Evolutionary conservation across 2,113 vertebrate genomes (phyloP).

Genomic region (Pelusios castaneus): DNA sequence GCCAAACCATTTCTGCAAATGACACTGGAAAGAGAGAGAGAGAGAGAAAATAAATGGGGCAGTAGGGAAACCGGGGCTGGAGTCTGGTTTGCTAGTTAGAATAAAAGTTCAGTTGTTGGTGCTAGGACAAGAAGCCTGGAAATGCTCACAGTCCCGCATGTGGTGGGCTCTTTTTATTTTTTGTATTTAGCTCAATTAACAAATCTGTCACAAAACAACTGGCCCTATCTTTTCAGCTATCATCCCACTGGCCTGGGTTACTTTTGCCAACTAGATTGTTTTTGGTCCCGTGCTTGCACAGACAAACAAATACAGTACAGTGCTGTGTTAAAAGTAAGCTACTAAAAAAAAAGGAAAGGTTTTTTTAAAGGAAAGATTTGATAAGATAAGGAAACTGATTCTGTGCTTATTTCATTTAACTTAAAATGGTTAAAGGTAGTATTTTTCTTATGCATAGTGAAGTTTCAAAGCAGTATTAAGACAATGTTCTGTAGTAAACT

Average conservation of each 20-base stretch:
- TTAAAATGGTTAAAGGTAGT: too few relatives aligned
- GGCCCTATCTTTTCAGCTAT: neutral
- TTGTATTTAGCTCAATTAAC: neutral
- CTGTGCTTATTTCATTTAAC: too few relatives aligned
- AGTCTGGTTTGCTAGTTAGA: rapidly evolving
- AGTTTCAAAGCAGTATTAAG: too few relatives aligned
- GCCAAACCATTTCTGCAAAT: neutral
- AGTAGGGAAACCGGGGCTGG: rapidly evolving
- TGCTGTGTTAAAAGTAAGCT: too few relatives aligned
- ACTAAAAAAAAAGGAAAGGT: too few relatives aligned
- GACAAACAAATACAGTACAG: too few relatives aligned
- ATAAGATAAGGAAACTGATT: too few relatives aligned
- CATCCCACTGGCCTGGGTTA: neutral
- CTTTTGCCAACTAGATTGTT: neutral
- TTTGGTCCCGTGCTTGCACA: neutral
- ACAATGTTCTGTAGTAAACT: too few relatives aligned
- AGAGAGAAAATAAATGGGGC: neutral
- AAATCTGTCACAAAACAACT: neutral
- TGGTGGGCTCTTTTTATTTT: rapidly evolving
- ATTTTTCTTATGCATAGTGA: too few relatives aligned
- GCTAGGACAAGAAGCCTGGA: neutral
- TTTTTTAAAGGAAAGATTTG: too few relatives aligned
- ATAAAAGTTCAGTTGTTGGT: neutral
- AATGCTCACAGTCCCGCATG: neutral
- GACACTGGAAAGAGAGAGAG: neutral